These are phyloP conservation scores for Scarus forsteni DNA, from an alignment of 2,797 vertebrate genomes.

Conservation along the genomic window DNA sequence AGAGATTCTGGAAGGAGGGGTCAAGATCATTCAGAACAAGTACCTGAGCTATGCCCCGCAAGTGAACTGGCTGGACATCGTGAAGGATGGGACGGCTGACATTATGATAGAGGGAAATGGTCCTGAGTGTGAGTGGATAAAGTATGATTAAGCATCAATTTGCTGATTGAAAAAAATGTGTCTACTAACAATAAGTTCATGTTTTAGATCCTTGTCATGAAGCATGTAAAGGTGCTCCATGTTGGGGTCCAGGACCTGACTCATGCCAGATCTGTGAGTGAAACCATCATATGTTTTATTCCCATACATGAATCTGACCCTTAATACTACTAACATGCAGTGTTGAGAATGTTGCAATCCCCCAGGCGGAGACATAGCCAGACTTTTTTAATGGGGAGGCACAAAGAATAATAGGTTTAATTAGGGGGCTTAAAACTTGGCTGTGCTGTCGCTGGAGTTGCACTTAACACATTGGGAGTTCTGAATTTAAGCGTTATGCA, in stretches of 20 bases:
- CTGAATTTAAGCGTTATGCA: no score
- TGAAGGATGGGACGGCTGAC: conserved; percentile 81
- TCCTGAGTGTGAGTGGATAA: conserved; percentile 72
- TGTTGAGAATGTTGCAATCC: no score
- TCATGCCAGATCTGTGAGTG: conserved; percentile 93
- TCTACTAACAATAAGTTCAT: neutral
- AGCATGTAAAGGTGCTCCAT: conserved; percentile 82
- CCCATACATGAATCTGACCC: neutral
- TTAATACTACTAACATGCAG: neutral
- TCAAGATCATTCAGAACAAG: conserved; percentile 91
- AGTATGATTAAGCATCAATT: neutral
- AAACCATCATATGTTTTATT: conserved; percentile 2
- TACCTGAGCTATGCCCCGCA: conserved; percentile 90
- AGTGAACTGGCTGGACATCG: conserved; percentile 94
- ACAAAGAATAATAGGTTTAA: no score
- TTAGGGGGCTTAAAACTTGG: no score
- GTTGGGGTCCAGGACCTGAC: conserved; percentile 90
- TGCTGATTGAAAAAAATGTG: conserved; percentile 10
- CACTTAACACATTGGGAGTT: no score
- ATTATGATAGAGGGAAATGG: conserved; percentile 86
- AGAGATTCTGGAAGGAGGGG: conserved; percentile 94
- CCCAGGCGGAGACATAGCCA: no score
- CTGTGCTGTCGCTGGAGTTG: no score
- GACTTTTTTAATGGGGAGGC: no score
- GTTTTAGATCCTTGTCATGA: conserved; percentile 86